Conservation (phyloP, 2,888 invertebrate genomes). For the Hirtodrosophila duncani region DNA sequence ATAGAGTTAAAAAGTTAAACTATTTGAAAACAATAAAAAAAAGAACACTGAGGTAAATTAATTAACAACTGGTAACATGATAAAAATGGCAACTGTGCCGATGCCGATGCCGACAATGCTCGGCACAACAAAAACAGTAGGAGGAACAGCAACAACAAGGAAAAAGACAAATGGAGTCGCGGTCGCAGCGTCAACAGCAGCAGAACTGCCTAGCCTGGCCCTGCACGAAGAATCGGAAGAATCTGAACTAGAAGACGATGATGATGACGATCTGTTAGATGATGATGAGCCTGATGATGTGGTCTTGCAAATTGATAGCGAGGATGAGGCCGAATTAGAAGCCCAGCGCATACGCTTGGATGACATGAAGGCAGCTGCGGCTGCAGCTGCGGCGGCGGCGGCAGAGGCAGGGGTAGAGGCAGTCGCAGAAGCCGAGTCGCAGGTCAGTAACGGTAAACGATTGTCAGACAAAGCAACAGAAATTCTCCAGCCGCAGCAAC, state of each 20-base stretch:
- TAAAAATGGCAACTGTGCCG: constrained; percentile 58
- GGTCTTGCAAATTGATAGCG: constrained; percentile 68
- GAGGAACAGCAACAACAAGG: constrained; percentile 53
- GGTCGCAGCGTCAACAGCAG: constrained; percentile 56
- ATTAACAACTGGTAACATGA: constrained; percentile 45
- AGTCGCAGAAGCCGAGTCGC: constrained; percentile 22
- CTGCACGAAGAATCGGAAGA: constrained; percentile 55
- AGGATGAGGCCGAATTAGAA: constrained; percentile 74
- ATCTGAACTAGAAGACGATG: constrained; percentile 59
- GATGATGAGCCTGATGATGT: constrained; percentile 65
- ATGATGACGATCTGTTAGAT: constrained; percentile 49
- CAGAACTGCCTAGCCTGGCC: constrained; percentile 41
- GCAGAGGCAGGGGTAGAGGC: constrained; percentile 23
- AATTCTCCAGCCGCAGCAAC: constrained; percentile 1
- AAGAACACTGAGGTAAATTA: constrained; percentile 23
- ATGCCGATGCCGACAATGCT: constrained; percentile 44
- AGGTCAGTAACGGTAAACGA: constrained; percentile 23
- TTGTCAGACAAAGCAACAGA: background rate
- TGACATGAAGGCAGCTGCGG: constrained; percentile 35
- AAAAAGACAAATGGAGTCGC: constrained; percentile 63
- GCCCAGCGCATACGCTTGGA: constrained; percentile 73
- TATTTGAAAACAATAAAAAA: constrained; percentile 31
- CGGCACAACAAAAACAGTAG: constrained; percentile 34
- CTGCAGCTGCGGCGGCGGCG: constrained; percentile 1
- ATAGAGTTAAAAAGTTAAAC: constrained; percentile 18